Evolutionary conservation across 35 echinoderm and acorn worm genomes (phyloP).

Genomic region (Chiridota heheva): DNA sequence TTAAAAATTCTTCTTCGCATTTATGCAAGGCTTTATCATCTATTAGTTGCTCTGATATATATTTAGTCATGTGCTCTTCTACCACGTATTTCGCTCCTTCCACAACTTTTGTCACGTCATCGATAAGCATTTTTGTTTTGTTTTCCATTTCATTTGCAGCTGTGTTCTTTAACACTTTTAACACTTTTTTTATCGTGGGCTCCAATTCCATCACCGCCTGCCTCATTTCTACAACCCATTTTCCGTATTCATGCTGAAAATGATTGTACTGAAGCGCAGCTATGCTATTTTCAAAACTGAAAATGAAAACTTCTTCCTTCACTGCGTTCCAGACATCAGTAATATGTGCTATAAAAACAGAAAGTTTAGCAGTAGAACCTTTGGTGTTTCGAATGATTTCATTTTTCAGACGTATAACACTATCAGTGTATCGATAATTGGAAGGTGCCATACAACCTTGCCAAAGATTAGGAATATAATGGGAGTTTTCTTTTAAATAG

Average conservation of each 20-base stretch:
- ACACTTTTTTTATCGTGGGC: not conserved
- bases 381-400: not conserved
- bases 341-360: not conserved
- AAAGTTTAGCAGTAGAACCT: not conserved
- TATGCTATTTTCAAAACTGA: constrained; percentile 43
- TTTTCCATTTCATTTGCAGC: not conserved
- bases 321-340: constrained; percentile 41
- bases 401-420: constrained; percentile 7
- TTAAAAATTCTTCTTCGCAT: constrained; percentile 7
- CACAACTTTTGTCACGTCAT: not conserved
- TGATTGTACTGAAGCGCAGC: constrained; percentile 21
- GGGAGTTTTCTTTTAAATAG: constrained; percentile 21
- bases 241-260: constrained; percentile 35
- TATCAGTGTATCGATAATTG: constrained; percentile 49
- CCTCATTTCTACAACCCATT: constrained; percentile 32
- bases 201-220: constrained; percentile 19
- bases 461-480: constrained; percentile 51
- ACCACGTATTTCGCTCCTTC: not conserved
- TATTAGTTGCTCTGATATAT: not conserved
- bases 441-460: constrained; percentile 54
- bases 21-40: not conserved
- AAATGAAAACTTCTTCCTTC: constrained; percentile 42
- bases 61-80: not conserved
- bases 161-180: not conserved
- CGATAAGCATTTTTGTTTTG: not conserved